Evolutionary conservation across 2,888 invertebrate genomes (phyloP).

Genomic region (Cyaniris semiargus): DNA sequence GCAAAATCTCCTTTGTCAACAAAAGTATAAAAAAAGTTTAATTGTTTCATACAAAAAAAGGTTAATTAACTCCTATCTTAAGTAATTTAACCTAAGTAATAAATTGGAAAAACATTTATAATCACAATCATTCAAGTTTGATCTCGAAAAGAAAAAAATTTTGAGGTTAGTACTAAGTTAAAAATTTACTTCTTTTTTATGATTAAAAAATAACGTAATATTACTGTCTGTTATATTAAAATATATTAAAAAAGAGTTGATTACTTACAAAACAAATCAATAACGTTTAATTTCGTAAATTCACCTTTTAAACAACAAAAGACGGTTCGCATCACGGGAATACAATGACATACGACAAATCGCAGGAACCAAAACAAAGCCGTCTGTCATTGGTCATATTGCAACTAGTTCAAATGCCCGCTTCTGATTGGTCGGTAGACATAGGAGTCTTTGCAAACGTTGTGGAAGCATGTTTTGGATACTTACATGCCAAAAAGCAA

Average conservation of each 20-base stretch:
- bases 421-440: conserved; percentile 20
- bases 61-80: conserved; percentile 20
- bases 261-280: conserved; percentile 19
- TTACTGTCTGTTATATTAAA: conserved; percentile 14
- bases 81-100: conserved; percentile 18
- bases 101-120: conserved; percentile 19
- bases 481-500: conserved; percentile 18
- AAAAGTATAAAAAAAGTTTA: conserved; percentile 12
- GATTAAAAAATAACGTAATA: neutral
- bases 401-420: conserved; percentile 18
- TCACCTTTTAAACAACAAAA: conserved; percentile 8
- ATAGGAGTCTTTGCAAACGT: conserved; percentile 21
- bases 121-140: conserved; percentile 22
- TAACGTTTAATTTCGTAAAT: conserved; percentile 22
- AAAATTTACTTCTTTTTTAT: conserved; percentile 48
- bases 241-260: conserved; percentile 7
- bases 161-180: conserved; percentile 21
- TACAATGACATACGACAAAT: conserved; percentile 13
- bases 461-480: conserved; percentile 6
- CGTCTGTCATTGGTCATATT: conserved; percentile 18
- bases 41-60: conserved; percentile 20
- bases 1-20: conserved; percentile 22
- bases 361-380: conserved; percentile 16
- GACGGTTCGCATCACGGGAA: conserved; percentile 6
- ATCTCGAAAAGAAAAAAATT: conserved; percentile 7